Conservation (phyloP, 1,140 invertebrate species). For the Drosophila punjabiensis region DNA sequence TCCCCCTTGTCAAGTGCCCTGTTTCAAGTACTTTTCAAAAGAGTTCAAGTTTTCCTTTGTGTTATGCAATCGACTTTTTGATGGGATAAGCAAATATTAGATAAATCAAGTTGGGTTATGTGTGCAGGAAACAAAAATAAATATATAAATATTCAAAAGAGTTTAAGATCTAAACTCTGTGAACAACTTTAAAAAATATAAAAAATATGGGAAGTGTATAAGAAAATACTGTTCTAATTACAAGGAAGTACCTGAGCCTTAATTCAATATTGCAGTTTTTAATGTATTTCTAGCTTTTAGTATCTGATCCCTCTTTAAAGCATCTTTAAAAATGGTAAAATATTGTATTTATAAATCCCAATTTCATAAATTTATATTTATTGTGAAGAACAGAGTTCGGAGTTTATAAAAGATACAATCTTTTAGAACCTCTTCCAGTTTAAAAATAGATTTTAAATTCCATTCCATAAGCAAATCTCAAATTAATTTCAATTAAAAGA, state of each 20-base stretch:
- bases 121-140: slow-evolving; percentile 16
- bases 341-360: neutral
- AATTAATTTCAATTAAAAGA: neutral
- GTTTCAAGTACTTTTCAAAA: slow-evolving; percentile 43
- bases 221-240: neutral
- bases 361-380: neutral
- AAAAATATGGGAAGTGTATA: neutral
- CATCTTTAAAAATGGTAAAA: neutral
- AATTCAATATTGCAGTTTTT: neutral
- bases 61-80: slow-evolving; percentile 50
- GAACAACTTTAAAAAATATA: neutral
- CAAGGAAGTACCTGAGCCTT: neutral
- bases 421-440: neutral
- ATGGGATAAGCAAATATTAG: slow-evolving; percentile 45
- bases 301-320: neutral
- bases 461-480: neutral
- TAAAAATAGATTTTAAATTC: neutral
- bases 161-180: neutral
- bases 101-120: neutral
- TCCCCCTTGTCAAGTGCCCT: slow-evolving; percentile 35
- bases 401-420: neutral
- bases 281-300: neutral
- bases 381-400: neutral
- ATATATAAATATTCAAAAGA: neutral
- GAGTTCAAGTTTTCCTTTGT: slow-evolving; percentile 45